Conservation (phyloP, 2,888 invertebrate species). For the Calliphora vomitoria region DNA sequence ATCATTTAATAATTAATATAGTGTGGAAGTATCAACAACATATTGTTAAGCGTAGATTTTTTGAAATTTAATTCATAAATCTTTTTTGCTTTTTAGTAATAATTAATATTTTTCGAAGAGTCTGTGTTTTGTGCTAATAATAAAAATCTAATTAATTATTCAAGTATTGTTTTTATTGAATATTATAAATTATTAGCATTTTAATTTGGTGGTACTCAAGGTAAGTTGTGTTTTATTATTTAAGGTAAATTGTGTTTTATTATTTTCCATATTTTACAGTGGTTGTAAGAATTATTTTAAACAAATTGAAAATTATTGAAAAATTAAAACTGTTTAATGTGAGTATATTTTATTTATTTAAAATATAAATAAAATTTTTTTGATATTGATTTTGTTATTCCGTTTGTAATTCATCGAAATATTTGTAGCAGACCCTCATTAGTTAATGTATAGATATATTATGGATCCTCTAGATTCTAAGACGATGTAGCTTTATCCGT, state of each 20-base stretch:
- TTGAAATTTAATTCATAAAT: constrained; percentile 21
- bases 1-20: background rate
- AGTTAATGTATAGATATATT: no score
- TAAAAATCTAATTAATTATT: constrained; percentile 51
- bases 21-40: background rate
- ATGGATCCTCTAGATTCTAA: no score
- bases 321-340: no score
- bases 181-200: background rate
- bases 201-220: constrained; percentile 14
- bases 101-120: background rate
- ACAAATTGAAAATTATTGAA: no score
- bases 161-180: constrained; percentile 5
- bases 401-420: no score
- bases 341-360: no score
- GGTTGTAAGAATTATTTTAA: no score
- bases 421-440: no score
- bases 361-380: no score
- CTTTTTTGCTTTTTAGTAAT: background rate
- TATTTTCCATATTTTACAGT: background rate
- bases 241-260: constrained; percentile 7
- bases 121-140: background rate
- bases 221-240: background rate
- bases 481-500: no score
- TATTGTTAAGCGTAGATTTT: background rate
- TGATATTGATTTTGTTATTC: no score